These are phyloP conservation scores for Buteo buteo DNA, from an alignment of 2,113 vertebrate species.

Conservation along the genomic window DNA sequence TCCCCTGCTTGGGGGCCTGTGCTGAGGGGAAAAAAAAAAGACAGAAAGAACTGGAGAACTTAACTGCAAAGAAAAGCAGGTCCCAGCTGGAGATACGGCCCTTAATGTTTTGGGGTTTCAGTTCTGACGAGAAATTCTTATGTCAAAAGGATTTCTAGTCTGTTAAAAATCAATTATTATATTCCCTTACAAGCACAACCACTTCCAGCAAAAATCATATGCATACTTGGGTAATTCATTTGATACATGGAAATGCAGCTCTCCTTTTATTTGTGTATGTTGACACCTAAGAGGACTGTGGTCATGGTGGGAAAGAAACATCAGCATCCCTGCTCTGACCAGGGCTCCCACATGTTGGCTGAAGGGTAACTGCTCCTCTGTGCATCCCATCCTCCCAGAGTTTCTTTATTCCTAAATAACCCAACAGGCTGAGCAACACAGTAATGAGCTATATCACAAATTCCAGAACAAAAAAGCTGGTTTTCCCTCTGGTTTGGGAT, in stretches of 20 bases:
- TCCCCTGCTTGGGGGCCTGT: neutral
- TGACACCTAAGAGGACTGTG: neutral
- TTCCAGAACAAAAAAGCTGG: neutral
- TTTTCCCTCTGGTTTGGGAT: neutral
- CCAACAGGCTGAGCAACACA: neutral
- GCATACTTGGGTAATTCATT: neutral
- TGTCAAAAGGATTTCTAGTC: neutral
- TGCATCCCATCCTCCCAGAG: neutral
- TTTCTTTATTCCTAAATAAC: neutral
- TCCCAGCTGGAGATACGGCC: neutral
- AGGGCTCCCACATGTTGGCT: neutral
- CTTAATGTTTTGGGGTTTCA: neutral
- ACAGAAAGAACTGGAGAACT: neutral
- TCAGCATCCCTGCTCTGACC: neutral
- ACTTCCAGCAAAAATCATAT: neutral
- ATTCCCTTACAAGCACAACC: neutral
- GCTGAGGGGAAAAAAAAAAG: too few relatives aligned
- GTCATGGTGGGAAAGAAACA: neutral
- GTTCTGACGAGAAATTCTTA: neutral
- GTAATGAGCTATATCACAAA: neutral
- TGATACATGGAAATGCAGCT: neutral
- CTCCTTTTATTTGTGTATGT: neutral
- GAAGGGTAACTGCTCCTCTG: neutral
- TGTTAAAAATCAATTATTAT: neutral
- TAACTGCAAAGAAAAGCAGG: neutral